Evolutionary conservation across 2,888 invertebrate species (phyloP).

Genomic region (Elmis aenea): DNA sequence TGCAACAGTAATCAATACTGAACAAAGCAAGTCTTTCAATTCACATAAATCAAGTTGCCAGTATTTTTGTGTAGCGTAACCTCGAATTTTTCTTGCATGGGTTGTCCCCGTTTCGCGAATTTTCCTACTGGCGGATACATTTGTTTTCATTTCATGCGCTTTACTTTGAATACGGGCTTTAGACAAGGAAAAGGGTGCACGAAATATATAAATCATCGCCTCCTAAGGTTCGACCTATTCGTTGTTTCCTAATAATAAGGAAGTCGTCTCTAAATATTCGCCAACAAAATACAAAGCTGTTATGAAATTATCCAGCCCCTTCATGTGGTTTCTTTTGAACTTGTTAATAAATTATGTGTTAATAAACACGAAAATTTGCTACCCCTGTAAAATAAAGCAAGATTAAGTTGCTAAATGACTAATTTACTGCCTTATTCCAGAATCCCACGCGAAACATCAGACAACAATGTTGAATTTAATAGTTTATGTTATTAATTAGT

Average conservation of each 20-base stretch:
- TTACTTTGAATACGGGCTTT: constrained; percentile 3
- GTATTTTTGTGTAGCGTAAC: constrained; percentile 6
- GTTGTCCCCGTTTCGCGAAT: not conserved
- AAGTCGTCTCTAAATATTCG: constrained; percentile 10
- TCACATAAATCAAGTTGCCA: constrained; percentile 12
- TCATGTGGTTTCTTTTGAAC: too few relatives aligned
- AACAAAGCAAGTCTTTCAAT: constrained; percentile 5
- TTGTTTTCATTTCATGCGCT: constrained; percentile 5
- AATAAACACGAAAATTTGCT: too few relatives aligned
- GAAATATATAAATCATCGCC: constrained; percentile 20
- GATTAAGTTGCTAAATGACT: too few relatives aligned
- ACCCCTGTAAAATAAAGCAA: too few relatives aligned
- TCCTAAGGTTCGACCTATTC: constrained; percentile 22
- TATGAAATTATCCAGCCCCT: too few relatives aligned
- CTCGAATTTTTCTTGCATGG: constrained; percentile 1
- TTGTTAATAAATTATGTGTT: too few relatives aligned
- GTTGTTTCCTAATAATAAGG: constrained; percentile 19
- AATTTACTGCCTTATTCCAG: too few relatives aligned
- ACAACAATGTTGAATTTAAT: too few relatives aligned
- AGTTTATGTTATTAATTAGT: too few relatives aligned
- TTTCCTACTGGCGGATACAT: too few relatives aligned
- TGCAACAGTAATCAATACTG: constrained; percentile 11
- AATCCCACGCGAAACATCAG: too few relatives aligned
- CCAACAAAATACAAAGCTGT: constrained; percentile 4
- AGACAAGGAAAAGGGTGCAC: constrained; percentile 3